Percentiles rank a stretch among this genome's conserved stretches.
Conservation (phyloP, 1,140 invertebrate genomes). For the Aphidius gifuensis region DNA sequence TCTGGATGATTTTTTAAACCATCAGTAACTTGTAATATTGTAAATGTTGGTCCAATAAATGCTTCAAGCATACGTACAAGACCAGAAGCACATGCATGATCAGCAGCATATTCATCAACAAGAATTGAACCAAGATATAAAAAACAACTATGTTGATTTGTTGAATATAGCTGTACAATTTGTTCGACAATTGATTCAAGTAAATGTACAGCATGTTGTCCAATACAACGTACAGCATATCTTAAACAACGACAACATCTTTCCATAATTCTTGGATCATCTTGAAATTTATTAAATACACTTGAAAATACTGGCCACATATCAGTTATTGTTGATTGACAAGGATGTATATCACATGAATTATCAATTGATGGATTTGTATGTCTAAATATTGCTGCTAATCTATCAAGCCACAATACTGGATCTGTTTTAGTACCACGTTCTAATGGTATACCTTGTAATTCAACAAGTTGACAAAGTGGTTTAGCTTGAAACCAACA, state of each 20-base stretch:
- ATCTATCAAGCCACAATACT: slow-evolving; percentile 87
- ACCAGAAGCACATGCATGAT: slow-evolving; percentile 67
- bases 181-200: slow-evolving; percentile 80
- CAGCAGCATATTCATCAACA: slow-evolving; percentile 87
- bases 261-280: slow-evolving; percentile 87
- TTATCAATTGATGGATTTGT: slow-evolving; percentile 64
- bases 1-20: slow-evolving; percentile 91
- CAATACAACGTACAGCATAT: slow-evolving; percentile 84
- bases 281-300: slow-evolving; percentile 73
- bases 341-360: slow-evolving; percentile 71
- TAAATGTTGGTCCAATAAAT: slow-evolving; percentile 82
- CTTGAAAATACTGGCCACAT: slow-evolving; percentile 82
- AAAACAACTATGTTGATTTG: slow-evolving; percentile 88
- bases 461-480: slow-evolving; percentile 60
- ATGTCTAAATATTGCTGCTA: slow-evolving; percentile 85
- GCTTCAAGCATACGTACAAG: slow-evolving; percentile 85
- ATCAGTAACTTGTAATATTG: slow-evolving; percentile 69
- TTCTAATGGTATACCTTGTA: slow-evolving; percentile 42
- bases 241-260: slow-evolving; percentile 84
- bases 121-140: slow-evolving; percentile 93
- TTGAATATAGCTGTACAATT: slow-evolving; percentile 81
- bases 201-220: slow-evolving; percentile 72
- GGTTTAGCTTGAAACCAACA: slow-evolving; percentile 74
- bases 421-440: slow-evolving; percentile 70
- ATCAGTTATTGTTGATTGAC: slow-evolving; percentile 75